Base-by-base conservation (phyloP, 2,888 invertebrate species). In the Morpho helenor region DNA sequence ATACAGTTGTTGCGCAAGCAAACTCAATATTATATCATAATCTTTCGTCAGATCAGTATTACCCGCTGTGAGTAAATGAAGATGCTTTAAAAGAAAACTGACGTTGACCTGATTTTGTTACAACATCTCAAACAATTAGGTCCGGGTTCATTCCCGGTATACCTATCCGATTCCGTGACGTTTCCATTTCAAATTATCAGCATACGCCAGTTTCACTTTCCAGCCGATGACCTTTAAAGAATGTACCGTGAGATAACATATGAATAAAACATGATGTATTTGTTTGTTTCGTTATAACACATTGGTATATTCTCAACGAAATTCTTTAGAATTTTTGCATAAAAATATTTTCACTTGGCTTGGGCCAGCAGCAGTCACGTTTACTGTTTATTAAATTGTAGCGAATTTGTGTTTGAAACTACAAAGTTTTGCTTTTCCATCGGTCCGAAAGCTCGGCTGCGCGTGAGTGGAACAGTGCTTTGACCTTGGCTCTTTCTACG, bases 201-300 rank as follows among this genome's bases (percentile, higher is more conserved):
- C 84, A 72, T 77, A 73, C 69, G 76, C 76, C 79, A 79, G 81
- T 88, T 87, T 88, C 87, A 84, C 88, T 89, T 88, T 87, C 77
- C 73, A 84, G 80, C 75, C 76, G 81, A 77, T 78, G 82, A 85
- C 85, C 85, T 87, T 86, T 66, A 72, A 73, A 76, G 83, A 83
- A 82, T 86, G 78, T 70, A 74, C 73, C 72, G 69, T 77, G 77
- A 82, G 79, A 83, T 84, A 82, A 83, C 78, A 63, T 71, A 82
- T 80, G 78, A 82, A 80, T 82, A 80, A 79, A 80, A 79, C 76
- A 81, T 83, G 60, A 67, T 63, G 62, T 56, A 59, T 59, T 63
- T 59, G 57, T 59, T 56, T 56, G 50, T 63, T 52, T 31, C 31
- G 31, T 31, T 31, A 31, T 31, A 31, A 31, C 31, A 31, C 5